phyloP scores from a whole-genome alignment of 1,140 invertebrate genomes.

The Sycobia sp. region DNA sequence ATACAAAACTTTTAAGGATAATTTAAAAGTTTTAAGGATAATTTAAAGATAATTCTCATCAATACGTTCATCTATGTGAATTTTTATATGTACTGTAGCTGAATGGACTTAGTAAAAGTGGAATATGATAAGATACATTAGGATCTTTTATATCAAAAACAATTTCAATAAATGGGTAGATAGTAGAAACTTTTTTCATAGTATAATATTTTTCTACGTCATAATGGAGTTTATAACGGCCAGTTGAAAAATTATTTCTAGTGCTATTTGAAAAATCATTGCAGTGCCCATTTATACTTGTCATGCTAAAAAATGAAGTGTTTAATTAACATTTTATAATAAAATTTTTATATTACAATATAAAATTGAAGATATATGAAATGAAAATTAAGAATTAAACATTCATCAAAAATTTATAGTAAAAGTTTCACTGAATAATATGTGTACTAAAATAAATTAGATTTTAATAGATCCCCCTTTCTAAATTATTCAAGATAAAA shows the following conservation, averaged over 20 bases:
- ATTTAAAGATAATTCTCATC: neutral
- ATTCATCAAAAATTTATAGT: no score
- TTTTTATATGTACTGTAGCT: conserved; percentile 82
- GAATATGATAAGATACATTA: conserved; percentile 77
- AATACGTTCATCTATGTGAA: conserved; percentile 19
- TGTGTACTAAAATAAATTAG: no score
- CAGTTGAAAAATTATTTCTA: conserved; percentile 65
- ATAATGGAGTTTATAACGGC: conserved; percentile 77
- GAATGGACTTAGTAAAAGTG: conserved; percentile 78
- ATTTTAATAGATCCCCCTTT: neutral
- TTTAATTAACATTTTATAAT: no score
- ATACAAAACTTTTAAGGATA: no score
- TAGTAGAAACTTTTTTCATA: conserved; percentile 64
- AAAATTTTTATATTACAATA: no score
- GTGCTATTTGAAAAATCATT: conserved; percentile 38
- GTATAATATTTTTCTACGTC: conserved; percentile 77
- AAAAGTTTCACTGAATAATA: no score
- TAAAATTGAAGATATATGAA: no score
- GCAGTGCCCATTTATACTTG: conserved; percentile 71
- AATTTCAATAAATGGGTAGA: conserved; percentile 80
- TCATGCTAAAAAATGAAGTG: conserved; percentile 64
- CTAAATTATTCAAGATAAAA: neutral
- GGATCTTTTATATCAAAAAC: conserved; percentile 75
- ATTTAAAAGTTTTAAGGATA: no score
- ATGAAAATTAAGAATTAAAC: no score